Conservation (phyloP, 2,888 invertebrate genomes). For the Pemphredon lugubris region DNA sequence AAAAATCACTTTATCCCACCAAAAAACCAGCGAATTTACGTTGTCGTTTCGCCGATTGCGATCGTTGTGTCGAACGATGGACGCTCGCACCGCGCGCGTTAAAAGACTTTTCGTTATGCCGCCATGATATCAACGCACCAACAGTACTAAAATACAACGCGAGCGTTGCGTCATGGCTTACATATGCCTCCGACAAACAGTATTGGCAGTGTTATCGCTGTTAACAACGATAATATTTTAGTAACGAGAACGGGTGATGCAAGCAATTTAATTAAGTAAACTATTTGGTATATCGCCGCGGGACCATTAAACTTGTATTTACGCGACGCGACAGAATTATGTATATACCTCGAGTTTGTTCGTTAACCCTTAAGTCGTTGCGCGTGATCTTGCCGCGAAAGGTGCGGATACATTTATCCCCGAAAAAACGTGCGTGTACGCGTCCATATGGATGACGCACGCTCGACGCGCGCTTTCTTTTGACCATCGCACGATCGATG, state of each 20-base stretch:
- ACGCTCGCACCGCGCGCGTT: neutral
- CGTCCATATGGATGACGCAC: too few species aligned
- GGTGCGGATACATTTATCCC: too few species aligned
- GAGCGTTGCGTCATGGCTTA: neutral
- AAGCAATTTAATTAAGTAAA: too few species aligned
- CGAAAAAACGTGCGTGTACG: too few species aligned
- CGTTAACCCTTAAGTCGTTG: too few species aligned
- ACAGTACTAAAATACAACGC: neutral
- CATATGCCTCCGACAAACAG: slow-evolving; percentile 2
- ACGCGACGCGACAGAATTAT: too few species aligned
- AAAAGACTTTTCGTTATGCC: neutral
- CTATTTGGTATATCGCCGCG: neutral
- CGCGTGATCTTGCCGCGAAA: too few species aligned
- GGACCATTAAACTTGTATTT: too few species aligned
- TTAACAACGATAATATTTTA: slow-evolving; percentile 32
- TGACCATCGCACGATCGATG: too few species aligned
- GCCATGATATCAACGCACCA: neutral
- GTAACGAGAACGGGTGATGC: slow-evolving; percentile 22
- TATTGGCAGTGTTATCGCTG: slow-evolving; percentile 13
- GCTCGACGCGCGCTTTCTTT: too few species aligned
- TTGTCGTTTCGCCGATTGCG: neutral
- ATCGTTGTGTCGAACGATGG: neutral
- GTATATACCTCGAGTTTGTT: too few species aligned
- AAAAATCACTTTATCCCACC: slow-evolving; percentile 1
- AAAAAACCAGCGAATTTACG: neutral